Evolutionary conservation across 2,797 vertebrate genomes (phyloP), one percentile per base, ranked within the genome.

Genomic region (Protonibea diacanthus): DNA sequence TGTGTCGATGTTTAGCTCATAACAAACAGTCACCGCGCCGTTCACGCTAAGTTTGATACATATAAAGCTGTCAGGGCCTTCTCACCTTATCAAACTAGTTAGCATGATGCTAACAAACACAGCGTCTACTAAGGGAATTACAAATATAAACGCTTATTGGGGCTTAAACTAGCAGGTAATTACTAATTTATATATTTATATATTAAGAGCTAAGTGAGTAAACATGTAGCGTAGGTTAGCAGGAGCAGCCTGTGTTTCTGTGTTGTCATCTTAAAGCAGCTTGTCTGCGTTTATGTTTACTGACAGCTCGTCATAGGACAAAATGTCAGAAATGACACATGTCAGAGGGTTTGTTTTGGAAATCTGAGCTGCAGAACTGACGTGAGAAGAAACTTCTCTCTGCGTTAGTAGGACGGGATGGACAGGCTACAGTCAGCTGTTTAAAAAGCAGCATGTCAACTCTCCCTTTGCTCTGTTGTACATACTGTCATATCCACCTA

Each of bases 41-140:
- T 70, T 62, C 45, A 20, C 0, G 21, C 0, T 0, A 20, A 11
- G 11, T 71, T 0, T 52, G 3, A 25, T 1, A 47, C 1, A 21
- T 29, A 40, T 15, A 14, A 58, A 7, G n/a, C 25, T 49, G 21
- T 17, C 10, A 2, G 13, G 59, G 66, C 56, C 62, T 38, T 25
- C 20, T 9, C 4, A 42, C 58, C 3, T 53, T 53, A 20, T 6
- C 55, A 40, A 29, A 61, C 33, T 70, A 56, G 71, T 81, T 89
- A 91, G 91, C 91, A 49, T 0, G 18, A 66, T 78, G 91, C 91
- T 92, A 92, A 82, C 59, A 81, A 81, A 75, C 63, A 61, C 25
- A 74, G 17, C 79, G 58, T 65, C 51, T 47, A 23, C 2, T 47
- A 56, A 71, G 53, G 29, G 67, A 33, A 74, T 33, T 47, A 13